These are phyloP conservation scores for Ciona savignyi DNA, from an alignment of 23 tunicate species.

Conservation along the genomic window DNA sequence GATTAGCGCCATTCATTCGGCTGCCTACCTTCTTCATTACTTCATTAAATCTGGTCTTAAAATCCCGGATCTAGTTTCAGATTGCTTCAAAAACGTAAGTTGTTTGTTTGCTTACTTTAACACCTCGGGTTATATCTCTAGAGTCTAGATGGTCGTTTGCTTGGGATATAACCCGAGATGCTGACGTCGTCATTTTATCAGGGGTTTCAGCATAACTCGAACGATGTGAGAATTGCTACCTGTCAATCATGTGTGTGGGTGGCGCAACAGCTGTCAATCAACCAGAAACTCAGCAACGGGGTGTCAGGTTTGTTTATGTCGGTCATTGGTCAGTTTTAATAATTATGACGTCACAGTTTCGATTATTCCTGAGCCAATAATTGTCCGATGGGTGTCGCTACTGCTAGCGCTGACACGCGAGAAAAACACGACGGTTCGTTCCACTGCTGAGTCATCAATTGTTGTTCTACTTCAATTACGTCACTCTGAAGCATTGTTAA, in stretches of 20 bases:
- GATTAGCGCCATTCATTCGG: slow-evolving; percentile 50
- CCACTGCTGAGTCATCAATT: slow-evolving; percentile 50
- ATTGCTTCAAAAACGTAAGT: slow-evolving; percentile 46
- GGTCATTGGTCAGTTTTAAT: too few relatives aligned
- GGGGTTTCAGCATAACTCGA: slow-evolving; percentile 39
- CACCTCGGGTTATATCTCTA: background rate
- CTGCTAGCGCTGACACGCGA: slow-evolving; percentile 54
- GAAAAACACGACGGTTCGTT: slow-evolving; percentile 73
- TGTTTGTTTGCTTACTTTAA: background rate
- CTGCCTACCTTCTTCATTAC: slow-evolving; percentile 53
- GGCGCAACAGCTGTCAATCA: slow-evolving; percentile 17
- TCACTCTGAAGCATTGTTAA: slow-evolving; percentile 3
- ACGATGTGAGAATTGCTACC: slow-evolving; percentile 50
- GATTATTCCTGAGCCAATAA: background rate
- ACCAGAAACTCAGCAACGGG: too few relatives aligned
- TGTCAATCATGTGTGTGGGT: slow-evolving; percentile 39
- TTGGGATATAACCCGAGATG: too few relatives aligned
- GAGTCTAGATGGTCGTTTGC: too few relatives aligned
- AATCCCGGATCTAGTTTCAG: slow-evolving; percentile 34
- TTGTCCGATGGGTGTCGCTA: slow-evolving; percentile 4
- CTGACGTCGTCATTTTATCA: too few relatives aligned
- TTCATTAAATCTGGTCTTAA: background rate
- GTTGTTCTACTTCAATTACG: slow-evolving; percentile 39
- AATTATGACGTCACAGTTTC: background rate
- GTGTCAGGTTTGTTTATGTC: too few relatives aligned